Evolutionary conservation across 2,888 invertebrate species (phyloP).

Genomic region (Ypsolopha scabrella): DNA sequence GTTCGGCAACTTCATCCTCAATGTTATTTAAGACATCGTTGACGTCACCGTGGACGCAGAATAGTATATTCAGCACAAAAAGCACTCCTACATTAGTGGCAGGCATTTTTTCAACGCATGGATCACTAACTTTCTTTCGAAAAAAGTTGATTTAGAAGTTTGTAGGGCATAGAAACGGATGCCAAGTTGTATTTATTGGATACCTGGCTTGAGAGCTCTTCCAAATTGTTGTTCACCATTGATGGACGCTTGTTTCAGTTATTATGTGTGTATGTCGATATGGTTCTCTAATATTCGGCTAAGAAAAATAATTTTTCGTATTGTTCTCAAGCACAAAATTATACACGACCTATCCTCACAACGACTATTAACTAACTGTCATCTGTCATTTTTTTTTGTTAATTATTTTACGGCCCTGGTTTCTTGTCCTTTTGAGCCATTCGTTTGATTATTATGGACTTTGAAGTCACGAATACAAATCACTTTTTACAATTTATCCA

Average conservation of each 20-base stretch:
- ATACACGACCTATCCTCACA: no score
- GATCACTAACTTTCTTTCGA: conserved; percentile 45
- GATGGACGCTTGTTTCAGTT: neutral
- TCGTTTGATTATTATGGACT: no score
- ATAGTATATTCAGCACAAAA: conserved; percentile 24
- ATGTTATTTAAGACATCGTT: conserved; percentile 32
- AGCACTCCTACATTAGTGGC: conserved; percentile 27
- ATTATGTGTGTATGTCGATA: no score
- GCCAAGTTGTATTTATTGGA: conserved; percentile 5
- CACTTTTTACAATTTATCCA: no score
- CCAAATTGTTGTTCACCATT: neutral
- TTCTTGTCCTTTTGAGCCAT: no score
- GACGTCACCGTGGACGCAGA: conserved; percentile 35
- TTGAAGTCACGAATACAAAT: no score
- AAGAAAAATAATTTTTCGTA: neutral
- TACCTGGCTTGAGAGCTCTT: neutral
- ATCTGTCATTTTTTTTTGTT: no score
- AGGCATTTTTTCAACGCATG: conserved; percentile 37
- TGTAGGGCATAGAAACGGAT: conserved; percentile 35
- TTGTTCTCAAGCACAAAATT: no score
- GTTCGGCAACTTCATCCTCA: conserved; percentile 28
- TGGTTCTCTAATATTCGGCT: no score
- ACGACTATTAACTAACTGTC: no score
- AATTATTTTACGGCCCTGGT: no score
- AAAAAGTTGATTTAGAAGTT: conserved; percentile 22